Evolutionary conservation across 2,888 invertebrate genomes (phyloP).

Genomic region (Galerucella nymphaeae): DNA sequence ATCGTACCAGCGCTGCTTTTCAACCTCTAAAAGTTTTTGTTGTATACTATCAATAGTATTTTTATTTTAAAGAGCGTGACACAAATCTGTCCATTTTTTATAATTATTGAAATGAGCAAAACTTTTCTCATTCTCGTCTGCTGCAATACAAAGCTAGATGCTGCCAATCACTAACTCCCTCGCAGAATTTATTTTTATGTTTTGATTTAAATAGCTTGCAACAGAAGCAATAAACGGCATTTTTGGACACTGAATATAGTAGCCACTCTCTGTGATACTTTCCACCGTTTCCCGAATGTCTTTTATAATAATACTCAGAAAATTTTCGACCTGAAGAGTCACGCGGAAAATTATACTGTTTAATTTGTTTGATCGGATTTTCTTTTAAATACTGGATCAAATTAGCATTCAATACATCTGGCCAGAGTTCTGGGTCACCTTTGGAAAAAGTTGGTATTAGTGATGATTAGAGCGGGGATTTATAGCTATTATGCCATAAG

Average conservation of each 20-base stretch:
- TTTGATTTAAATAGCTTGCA: constrained; percentile 3
- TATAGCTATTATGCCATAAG: too few relatives aligned
- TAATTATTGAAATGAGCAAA: constrained; percentile 10
- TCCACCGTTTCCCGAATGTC: constrained; percentile 5
- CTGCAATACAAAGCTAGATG: constrained; percentile 12
- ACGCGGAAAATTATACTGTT: constrained; percentile 43
- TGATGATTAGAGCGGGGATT: too few relatives aligned
- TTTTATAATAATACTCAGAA: constrained; percentile 24
- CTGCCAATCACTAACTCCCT: constrained; percentile 15
- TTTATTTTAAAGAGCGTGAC: constrained; percentile 22
- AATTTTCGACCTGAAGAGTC: constrained; percentile 37
- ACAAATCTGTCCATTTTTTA: constrained; percentile 23
- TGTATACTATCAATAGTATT: constrained; percentile 21
- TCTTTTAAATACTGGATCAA: constrained; percentile 42
- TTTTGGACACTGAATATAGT: constrained; percentile 20
- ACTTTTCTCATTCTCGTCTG: constrained; percentile 23
- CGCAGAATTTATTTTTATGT: constrained; percentile 10
- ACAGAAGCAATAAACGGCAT: constrained; percentile 13
- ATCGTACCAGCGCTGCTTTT: constrained; percentile 26
- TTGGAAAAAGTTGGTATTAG: constrained; percentile 44
- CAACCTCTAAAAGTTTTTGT: constrained; percentile 24
- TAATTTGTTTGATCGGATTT: constrained; percentile 45
- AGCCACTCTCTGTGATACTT: constrained; percentile 19
- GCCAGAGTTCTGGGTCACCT: constrained; percentile 46
- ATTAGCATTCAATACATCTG: constrained; percentile 44